Conservation (phyloP, 2,113 vertebrate genomes). For the Datnioides undecimradiatus region DNA sequence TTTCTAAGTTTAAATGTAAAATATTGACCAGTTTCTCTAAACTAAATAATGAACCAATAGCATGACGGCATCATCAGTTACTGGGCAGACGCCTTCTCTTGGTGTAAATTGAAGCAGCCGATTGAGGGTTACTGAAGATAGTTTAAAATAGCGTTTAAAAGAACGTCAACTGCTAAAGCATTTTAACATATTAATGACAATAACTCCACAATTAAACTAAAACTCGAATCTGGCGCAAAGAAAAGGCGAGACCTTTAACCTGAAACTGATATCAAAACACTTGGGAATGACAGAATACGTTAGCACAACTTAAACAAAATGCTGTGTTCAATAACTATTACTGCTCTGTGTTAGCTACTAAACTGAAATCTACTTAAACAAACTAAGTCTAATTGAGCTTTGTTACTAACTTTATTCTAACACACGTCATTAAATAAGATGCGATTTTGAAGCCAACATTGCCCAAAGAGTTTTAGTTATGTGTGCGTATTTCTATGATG, state of each 20-base stretch:
- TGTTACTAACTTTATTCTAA: not conserved
- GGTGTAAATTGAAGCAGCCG: too few relatives aligned
- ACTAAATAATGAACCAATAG: constrained; percentile 36
- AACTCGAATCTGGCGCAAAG: not conserved
- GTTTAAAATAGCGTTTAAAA: not conserved
- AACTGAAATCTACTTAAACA: not conserved
- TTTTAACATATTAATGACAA: not conserved
- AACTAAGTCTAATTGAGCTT: not conserved
- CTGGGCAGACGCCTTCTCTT: constrained; percentile 42
- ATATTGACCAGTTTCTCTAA: not conserved
- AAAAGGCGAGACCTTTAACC: not conserved
- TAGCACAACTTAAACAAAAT: not conserved
- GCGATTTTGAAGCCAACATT: not conserved
- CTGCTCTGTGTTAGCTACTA: not conserved
- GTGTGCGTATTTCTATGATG: not conserved
- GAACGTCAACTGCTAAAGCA: not conserved
- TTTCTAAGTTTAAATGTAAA: not conserved
- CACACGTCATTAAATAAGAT: not conserved
- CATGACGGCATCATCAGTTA: constrained; percentile 43
- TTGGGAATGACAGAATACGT: too few relatives aligned
- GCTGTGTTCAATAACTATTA: too few relatives aligned
- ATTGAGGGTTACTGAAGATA: not conserved
- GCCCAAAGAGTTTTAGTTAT: not conserved
- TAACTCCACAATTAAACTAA: too few relatives aligned
- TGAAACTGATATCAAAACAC: not conserved